Evolutionary conservation across 2,888 invertebrate genomes (phyloP), one percentile per base, ranked within the genome.

Genomic region (Acrobasis repandana): DNA sequence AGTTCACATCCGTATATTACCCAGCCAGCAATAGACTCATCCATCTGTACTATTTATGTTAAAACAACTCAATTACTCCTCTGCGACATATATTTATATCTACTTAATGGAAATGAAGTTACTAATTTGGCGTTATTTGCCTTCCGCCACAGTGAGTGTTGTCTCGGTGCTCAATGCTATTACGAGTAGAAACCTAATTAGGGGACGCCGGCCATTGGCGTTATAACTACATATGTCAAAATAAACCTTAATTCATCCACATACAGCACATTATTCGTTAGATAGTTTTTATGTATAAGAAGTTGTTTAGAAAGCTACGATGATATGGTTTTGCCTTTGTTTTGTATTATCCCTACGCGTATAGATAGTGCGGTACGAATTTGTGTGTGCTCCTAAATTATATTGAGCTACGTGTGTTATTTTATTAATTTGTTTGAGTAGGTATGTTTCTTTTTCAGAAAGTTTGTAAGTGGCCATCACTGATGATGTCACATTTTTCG

Each of bases 131-230:
- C 36, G 58, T 36, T 58, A 58, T 58, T 58, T 49, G 58, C 48
- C 50, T 38, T 49, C 48, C 36, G 18, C 36, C 36, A 34, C 34
- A 48, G 14, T 33, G 34, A 48, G 47, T 56, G 46, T 57, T 57
- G 56, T 57, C 47, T 57, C 56, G 34, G 56, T 57, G 56, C 47
- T 57, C 47, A 57, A 54, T 57, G 47, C 56, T 47, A 57, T 57
- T 57, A n/a, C n/a, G n/a, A n/a, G n/a, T n/a, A 57, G 47, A 47
- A 43, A 9, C 10, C 47, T 57, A 57, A 57, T 57, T 57, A 57
- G 15, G 52, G 9, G 18, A 54, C 52, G 52, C 18, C 36, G 52
- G 56, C 14, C 56, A 15, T 56, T 28, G 56, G 46, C 56, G 56
- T 15, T 56, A 20, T 11, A 20, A 20, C 9, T 10, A 3, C 2